These are phyloP conservation scores for Aphelinus atriplicis DNA, from an alignment of 1,140 invertebrate genomes.

Conservation along the genomic window DNA sequence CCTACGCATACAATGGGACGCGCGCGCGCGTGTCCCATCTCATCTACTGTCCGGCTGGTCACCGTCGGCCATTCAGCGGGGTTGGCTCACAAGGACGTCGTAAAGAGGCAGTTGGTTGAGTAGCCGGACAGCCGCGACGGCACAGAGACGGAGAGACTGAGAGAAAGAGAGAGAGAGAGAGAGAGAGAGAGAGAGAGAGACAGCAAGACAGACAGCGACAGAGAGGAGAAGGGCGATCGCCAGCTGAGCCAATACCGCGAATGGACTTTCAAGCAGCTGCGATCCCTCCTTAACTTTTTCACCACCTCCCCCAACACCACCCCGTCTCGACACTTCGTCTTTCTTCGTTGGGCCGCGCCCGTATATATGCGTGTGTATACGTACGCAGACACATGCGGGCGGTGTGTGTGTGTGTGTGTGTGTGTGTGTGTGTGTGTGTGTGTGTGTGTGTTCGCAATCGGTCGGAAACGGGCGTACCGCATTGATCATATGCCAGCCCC, in stretches of 20 bases:
- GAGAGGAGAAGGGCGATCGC: not conserved
- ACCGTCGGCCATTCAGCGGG: not conserved
- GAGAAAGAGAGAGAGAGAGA: not conserved
- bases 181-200: conserved; percentile 14
- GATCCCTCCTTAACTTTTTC: conserved; percentile 35
- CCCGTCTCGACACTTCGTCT: not conserved
- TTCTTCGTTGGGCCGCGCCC: not conserved
- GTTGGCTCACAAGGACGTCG: not conserved
- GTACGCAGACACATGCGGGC: not conserved
- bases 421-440: no score
- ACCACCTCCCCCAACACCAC: conserved; percentile 37
- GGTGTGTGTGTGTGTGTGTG: no score
- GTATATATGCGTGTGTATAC: not conserved
- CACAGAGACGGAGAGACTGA: no score
- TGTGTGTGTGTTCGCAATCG: no score
- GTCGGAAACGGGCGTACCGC: no score
- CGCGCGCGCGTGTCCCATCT: no score
- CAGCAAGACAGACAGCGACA: conserved; percentile 25
- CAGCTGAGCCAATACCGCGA: conserved; percentile 54
- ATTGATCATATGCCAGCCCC: no score
- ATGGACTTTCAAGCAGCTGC: conserved; percentile 61
- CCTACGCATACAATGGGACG: no score
- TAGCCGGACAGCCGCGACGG: no score
- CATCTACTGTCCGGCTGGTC: no score
- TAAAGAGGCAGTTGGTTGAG: no score